phyloP scores from a whole-genome alignment of 2,113 vertebrate genomes.

The Elachura formosa region DNA sequence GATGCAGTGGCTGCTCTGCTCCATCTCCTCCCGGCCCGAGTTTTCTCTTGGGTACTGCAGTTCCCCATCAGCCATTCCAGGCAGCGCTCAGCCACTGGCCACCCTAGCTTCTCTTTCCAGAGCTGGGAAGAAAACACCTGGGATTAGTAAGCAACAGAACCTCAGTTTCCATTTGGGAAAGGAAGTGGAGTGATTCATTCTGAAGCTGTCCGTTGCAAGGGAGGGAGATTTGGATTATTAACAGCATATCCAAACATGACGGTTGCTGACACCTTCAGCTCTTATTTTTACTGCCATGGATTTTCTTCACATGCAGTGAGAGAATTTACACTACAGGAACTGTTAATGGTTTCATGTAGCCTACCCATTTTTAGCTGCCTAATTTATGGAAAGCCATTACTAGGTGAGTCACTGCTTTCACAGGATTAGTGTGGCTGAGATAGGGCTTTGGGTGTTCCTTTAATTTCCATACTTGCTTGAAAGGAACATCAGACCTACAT shows the following conservation, averaged over 20 bases:
- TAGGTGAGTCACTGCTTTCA: constrained; percentile 56
- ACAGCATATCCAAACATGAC: neutral
- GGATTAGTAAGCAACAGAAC: neutral
- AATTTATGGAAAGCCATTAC: constrained; percentile 53
- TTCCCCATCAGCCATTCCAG: neutral
- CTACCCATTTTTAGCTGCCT: constrained; percentile 45
- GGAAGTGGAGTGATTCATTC: constrained; percentile 25
- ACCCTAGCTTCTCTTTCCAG: neutral
- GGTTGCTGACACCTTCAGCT: constrained; percentile 27
- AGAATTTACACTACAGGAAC: constrained; percentile 52
- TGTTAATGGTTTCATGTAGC: constrained; percentile 47
- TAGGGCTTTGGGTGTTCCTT: neutral
- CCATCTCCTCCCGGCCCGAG: neutral
- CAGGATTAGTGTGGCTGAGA: constrained; percentile 28
- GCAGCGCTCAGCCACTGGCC: no score
- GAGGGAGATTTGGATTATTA: constrained; percentile 30
- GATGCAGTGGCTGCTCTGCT: neutral
- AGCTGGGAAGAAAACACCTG: neutral
- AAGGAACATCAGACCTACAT: constrained; percentile 14
- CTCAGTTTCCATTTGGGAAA: constrained; percentile 9
- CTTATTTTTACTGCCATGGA: constrained; percentile 16
- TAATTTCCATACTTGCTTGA: constrained; percentile 27
- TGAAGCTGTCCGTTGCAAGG: neutral
- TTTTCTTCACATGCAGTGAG: constrained; percentile 43
- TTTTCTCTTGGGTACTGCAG: neutral